phyloP scores from a whole-genome alignment of 2,113 vertebrate genomes.

The Falco punctatus region DNA sequence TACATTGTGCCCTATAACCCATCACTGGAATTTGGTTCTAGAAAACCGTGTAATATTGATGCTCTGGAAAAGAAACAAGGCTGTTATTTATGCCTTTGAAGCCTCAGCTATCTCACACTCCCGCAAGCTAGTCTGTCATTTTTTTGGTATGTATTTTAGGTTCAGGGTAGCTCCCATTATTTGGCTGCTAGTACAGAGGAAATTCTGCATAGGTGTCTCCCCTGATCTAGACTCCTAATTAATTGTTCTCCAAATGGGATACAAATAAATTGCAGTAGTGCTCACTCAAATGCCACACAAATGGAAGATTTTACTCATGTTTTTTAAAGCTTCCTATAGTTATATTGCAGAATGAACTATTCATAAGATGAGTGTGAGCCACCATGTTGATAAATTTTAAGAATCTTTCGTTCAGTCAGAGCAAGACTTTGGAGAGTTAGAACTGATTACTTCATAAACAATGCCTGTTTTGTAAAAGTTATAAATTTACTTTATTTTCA shows the following conservation, averaged over 20 bases:
- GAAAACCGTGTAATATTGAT: not conserved
- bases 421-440: not conserved
- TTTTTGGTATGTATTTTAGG: not conserved
- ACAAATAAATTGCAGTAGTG: not conserved
- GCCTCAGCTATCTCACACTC: not conserved
- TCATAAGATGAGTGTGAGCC: not conserved
- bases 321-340: not conserved
- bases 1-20: not conserved
- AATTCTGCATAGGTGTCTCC: not conserved
- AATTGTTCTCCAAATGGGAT: not conserved
- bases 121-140: not conserved
- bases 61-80: not conserved
- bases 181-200: not conserved
- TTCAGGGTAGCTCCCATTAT: not conserved
- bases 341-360: not conserved
- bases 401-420: not conserved
- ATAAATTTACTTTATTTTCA: not conserved
- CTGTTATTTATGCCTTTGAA: not conserved
- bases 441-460: not conserved
- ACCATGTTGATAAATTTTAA: not conserved
- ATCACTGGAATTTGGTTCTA: not conserved
- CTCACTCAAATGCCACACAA: not conserved
- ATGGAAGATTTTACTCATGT: not conserved
- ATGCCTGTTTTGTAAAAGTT: not conserved
- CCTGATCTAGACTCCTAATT: not conserved